A percentile compares a stretch with the other conserved stretches of the same genome.
Evolutionary conservation across 1,140 invertebrate genomes (phyloP).

Genomic region (Aphidius gifuensis): DNA sequence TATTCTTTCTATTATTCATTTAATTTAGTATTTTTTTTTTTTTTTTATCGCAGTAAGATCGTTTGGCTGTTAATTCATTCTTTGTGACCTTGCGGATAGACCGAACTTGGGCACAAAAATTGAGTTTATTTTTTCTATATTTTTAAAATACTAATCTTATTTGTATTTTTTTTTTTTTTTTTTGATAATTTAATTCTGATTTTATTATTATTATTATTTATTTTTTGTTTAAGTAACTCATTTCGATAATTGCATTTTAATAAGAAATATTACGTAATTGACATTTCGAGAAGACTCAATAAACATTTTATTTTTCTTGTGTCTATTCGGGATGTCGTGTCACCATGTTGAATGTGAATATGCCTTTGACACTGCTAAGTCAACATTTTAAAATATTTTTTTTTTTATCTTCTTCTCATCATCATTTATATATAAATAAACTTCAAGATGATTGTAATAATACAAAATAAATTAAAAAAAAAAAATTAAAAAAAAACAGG

Average conservation of each 20-base stretch:
- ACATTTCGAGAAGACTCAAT: slow-evolving; percentile 45
- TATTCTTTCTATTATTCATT: slow-evolving; percentile 15
- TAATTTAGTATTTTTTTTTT: slow-evolving; percentile 28
- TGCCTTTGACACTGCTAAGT: slow-evolving; percentile 20
- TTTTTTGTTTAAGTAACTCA: slow-evolving; percentile 40
- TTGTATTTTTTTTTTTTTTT: background rate
- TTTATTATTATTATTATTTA: slow-evolving; percentile 9
- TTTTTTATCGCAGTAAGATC: slow-evolving; percentile 29
- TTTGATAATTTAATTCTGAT: slow-evolving; percentile 4
- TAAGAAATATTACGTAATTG: slow-evolving; percentile 42
- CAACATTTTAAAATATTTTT: slow-evolving; percentile 18
- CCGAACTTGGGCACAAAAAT: slow-evolving; percentile 10
- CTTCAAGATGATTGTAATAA: slow-evolving; percentile 16
- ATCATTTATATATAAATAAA: background rate
- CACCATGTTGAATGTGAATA: slow-evolving; percentile 10
- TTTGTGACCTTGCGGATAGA: slow-evolving; percentile 26
- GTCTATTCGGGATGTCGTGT: slow-evolving; percentile 16
- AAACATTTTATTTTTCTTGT: slow-evolving; percentile 8
- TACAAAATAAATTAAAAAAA: slow-evolving; percentile 15
- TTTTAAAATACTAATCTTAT: no score
- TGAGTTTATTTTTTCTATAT: slow-evolving; percentile 11
- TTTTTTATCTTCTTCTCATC: background rate
- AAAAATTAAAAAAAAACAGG: slow-evolving; percentile 1
- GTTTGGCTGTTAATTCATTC: slow-evolving; percentile 31
- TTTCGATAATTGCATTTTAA: slow-evolving; percentile 35